Base-by-base conservation (phyloP, 2,888 invertebrate genomes). In the Anticlea derivata region DNA sequence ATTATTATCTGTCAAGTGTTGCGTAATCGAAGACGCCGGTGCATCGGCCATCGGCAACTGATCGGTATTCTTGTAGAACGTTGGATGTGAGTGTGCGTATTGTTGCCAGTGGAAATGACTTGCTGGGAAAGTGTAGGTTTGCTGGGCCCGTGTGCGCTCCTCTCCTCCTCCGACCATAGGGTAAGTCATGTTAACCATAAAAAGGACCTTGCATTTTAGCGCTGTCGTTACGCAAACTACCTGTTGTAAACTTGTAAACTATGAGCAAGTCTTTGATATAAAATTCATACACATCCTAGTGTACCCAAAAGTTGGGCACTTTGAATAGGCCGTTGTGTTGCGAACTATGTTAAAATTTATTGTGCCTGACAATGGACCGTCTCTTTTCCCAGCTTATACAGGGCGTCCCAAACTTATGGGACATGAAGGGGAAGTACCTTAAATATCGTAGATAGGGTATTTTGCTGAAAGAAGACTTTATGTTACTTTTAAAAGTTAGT, bases 101-200 rank as follows among this genome's bases (percentile, higher is more conserved):
- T 64, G 50, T 64, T 64, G 68, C 23, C 31, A 6, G 50, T 76
- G 79, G 78, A 77, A 65, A 91, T 91, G 91, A 91, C 91, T 79
- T 91, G 91, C 80, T 91, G 91, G 91, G 91, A 91, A 63, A 91
- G 84, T 60, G 89, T 91, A 78, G 89, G 91, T 67, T 82, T 91
- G 56, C 82, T 91, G 73, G 91, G 91, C 61, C 91, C 91, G 58
- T 91, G 91, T 73, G 89, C 91, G 69, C 84, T 91, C 47, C 90
- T 91, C 46, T 78, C 90, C 56, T 85, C 90, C 46, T 84, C 90
- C 50, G 88, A 87, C 67, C 76, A 80, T 76, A 81, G 87, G 86
- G 90, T 90, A 86, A 89, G 90, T 90, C 68, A 58, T 22, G 17
- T 24, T 26, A 27, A 22, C 31, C 46, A 27, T 12, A 22, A 12